These are phyloP conservation scores for Microtus richardsoni DNA, from an alignment of 2,113 vertebrate species.

Conservation along the genomic window DNA sequence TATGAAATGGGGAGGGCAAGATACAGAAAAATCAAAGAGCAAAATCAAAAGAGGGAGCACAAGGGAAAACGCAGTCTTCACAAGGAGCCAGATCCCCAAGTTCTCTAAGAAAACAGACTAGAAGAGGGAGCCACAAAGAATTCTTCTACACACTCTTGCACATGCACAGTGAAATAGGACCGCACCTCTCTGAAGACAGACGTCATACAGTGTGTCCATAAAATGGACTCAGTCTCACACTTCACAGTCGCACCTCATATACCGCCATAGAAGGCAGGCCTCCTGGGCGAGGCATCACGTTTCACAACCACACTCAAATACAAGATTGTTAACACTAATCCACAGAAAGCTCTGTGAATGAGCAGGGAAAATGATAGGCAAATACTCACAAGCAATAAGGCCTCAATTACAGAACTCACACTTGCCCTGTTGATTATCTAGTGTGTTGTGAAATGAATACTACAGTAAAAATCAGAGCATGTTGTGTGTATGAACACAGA, in stretches of 20 bases:
- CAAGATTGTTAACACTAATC: slow-evolving; percentile 69
- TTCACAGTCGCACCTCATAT: slow-evolving; percentile 70
- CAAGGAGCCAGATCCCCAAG: not conserved
- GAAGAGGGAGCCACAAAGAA: not conserved
- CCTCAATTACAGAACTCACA: slow-evolving; percentile 3
- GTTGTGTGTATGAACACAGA: not conserved
- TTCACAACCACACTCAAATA: slow-evolving; percentile 65
- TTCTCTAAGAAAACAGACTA: not conserved
- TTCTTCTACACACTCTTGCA: not conserved
- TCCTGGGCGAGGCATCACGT: slow-evolving; percentile 51
- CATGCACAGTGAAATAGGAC: not conserved
- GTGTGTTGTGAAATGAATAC: slow-evolving; percentile 29
- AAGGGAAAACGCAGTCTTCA: not conserved
- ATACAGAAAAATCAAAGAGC: not conserved
- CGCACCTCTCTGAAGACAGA: not conserved
- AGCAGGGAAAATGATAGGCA: slow-evolving; percentile 36
- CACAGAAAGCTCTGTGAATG: slow-evolving; percentile 44
- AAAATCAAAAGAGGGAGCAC: accelerated
- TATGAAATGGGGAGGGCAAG: not conserved
- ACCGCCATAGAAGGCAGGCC: slow-evolving; percentile 51
- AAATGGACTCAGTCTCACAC: slow-evolving; percentile 61
- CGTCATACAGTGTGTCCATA: slow-evolving; percentile 28
- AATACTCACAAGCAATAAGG: slow-evolving; percentile 11
- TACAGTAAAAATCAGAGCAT: not conserved
- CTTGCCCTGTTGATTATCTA: slow-evolving; percentile 12